Evolutionary conservation across 2,113 vertebrate genomes (phyloP).

Genomic region (Pangasianodon hypophthalmus): DNA sequence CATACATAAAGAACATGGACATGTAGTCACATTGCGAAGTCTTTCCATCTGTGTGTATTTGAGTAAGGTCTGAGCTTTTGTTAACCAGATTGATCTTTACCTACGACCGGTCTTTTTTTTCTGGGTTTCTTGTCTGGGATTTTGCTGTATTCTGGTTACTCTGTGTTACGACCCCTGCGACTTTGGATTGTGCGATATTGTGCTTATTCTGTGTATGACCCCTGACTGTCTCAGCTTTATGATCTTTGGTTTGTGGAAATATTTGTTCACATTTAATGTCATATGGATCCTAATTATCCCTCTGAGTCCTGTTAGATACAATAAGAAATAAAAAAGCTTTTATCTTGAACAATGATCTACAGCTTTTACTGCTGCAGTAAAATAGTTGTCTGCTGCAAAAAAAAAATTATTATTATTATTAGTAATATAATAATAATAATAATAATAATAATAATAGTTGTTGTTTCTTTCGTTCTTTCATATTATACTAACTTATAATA

Average conservation of each 20-base stretch:
- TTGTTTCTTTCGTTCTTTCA: no score
- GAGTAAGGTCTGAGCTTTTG: neutral
- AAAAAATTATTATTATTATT: no score
- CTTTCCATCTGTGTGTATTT: neutral
- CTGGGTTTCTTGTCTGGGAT: neutral
- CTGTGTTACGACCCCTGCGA: neutral
- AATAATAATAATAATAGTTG: no score
- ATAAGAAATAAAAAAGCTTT: no score
- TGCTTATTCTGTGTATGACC: neutral
- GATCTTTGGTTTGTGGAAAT: neutral
- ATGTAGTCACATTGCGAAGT: neutral
- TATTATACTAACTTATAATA: no score
- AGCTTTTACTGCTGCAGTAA: neutral
- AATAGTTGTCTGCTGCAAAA: no score
- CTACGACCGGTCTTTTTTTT: neutral
- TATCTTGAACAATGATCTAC: neutral
- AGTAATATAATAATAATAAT: no score
- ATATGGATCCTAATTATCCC: neutral
- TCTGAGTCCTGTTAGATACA: neutral
- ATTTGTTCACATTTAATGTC: neutral
- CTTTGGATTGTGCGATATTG: neutral
- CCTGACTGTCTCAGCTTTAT: neutral
- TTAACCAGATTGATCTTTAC: neutral
- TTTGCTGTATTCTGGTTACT: neutral
- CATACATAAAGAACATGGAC: neutral